Conservation (phyloP, 2,888 invertebrate species). For the Oxytorus armatus region DNA sequence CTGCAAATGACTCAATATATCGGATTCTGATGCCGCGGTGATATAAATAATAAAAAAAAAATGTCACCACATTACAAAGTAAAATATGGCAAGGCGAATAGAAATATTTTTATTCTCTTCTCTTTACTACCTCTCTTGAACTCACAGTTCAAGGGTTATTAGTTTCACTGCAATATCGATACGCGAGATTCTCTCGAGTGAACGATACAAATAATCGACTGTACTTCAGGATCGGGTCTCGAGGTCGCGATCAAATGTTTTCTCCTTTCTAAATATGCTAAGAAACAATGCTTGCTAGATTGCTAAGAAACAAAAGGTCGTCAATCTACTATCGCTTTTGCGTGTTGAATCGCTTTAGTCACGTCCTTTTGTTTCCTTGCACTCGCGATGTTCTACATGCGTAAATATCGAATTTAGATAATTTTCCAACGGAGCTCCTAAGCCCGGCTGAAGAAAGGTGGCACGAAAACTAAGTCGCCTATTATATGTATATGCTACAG, state of each 20-base stretch:
- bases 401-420: constrained; percentile 13
- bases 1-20: constrained; percentile 64
- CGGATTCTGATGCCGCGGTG: constrained; percentile 20
- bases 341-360: not conserved
- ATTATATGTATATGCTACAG: not conserved
- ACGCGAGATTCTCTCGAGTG: constrained; percentile 12
- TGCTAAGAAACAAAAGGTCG: not conserved
- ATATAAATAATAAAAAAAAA: constrained; percentile 50
- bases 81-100: constrained; percentile 45
- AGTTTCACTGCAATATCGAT: constrained; percentile 38
- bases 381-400: constrained; percentile 2
- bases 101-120: constrained; percentile 33
- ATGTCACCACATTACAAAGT: constrained; percentile 47
- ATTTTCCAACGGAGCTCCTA: constrained; percentile 16
- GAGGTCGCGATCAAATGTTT: not conserved
- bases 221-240: constrained; percentile 19
- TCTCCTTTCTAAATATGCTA: not conserved
- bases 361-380: not conserved
- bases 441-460: constrained; percentile 17
- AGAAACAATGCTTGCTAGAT: no score
- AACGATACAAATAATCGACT: constrained; percentile 44
- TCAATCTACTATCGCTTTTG: constrained; percentile 4
- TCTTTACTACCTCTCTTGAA: not conserved
- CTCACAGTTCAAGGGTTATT: constrained; percentile 15
- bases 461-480: constrained; percentile 9